Conservation (phyloP, 1,140 invertebrate species). For the Bombus huntii region DNA sequence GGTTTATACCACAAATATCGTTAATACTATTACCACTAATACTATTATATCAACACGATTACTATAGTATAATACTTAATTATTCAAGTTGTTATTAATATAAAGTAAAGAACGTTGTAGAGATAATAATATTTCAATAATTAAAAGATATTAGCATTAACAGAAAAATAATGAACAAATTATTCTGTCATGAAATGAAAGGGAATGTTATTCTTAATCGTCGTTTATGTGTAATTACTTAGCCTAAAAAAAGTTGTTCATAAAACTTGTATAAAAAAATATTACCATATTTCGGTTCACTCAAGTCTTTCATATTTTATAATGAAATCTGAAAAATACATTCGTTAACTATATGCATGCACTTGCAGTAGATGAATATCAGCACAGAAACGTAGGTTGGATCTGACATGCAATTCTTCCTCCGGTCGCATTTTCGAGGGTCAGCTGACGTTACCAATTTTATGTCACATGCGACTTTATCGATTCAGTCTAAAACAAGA, state of each 20-base stretch:
- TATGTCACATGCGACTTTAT: background rate
- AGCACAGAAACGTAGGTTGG: background rate
- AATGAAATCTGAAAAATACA: too few relatives aligned
- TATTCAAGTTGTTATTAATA: background rate
- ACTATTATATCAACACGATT: too few relatives aligned
- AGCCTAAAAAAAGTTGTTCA: background rate
- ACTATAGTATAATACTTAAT: too few relatives aligned
- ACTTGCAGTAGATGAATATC: too few relatives aligned
- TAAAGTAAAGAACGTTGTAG: background rate
- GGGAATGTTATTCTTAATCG: background rate
- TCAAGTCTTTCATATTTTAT: background rate
- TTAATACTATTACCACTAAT: background rate
- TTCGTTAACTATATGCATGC: too few relatives aligned
- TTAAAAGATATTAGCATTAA: background rate
- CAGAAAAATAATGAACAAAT: background rate
- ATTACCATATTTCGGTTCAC: background rate
- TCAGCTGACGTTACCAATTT: background rate
- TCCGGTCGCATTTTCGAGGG: background rate
- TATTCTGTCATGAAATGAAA: background rate
- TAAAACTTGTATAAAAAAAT: background rate
- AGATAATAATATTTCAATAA: background rate
- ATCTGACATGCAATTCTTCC: background rate
- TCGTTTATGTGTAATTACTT: background rate
- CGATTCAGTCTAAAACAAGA: background rate
- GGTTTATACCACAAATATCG: too few relatives aligned